Evolutionary conservation across 2,888 invertebrate genomes (phyloP).

Genomic region (Catocala sponsa): DNA sequence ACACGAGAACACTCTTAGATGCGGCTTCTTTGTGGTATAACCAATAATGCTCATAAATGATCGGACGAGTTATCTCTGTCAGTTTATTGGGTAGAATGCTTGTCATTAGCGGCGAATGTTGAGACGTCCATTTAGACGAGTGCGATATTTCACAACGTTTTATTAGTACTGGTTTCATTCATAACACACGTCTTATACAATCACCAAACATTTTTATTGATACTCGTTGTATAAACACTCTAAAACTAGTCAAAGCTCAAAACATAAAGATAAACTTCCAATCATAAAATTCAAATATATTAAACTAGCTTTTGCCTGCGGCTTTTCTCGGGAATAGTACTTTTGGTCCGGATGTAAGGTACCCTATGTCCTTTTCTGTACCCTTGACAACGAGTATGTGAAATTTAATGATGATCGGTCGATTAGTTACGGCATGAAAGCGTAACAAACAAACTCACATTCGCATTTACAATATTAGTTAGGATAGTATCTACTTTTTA

Average conservation of each 20-base stretch:
- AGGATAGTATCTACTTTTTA: too few relatives aligned
- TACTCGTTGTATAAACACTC: neutral
- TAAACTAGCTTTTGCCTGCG: too few relatives aligned
- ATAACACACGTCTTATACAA: conserved; percentile 14
- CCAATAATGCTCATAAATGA: neutral
- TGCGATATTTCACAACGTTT: conserved; percentile 20
- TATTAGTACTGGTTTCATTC: conserved; percentile 14
- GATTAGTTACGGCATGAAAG: too few relatives aligned
- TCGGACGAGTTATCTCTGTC: conserved; percentile 11
- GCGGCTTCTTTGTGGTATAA: neutral
- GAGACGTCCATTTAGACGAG: conserved; percentile 6
- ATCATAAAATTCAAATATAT: neutral
- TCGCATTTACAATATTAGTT: too few relatives aligned
- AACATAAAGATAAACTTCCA: neutral
- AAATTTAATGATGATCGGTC: too few relatives aligned
- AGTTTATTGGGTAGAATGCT: conserved; percentile 9
- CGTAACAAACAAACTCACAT: too few relatives aligned
- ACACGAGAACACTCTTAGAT: neutral
- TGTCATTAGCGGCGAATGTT: conserved; percentile 14
- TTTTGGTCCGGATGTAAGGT: too few relatives aligned
- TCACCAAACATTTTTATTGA: conserved; percentile 4
- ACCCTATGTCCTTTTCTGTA: too few relatives aligned
- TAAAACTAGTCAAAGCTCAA: neutral
- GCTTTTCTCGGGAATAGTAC: too few relatives aligned
- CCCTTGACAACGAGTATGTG: too few relatives aligned